Conservation (phyloP, 2,797 vertebrate genomes). For the Alcedo quadribrachys region DNA sequence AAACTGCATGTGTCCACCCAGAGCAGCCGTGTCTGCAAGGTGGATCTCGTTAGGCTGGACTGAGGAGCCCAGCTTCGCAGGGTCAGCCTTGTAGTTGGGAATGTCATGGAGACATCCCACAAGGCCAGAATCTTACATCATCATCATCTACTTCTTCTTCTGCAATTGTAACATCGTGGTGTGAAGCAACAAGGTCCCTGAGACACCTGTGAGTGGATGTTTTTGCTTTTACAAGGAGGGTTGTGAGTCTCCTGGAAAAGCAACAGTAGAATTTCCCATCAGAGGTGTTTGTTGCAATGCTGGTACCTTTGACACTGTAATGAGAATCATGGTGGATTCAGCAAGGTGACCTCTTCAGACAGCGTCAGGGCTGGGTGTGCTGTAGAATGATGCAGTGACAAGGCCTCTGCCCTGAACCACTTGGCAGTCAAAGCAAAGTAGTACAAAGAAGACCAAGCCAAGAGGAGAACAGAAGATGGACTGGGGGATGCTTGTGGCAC, state of each 20-base stretch:
- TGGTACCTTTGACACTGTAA: background rate
- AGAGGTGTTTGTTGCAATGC: constrained; percentile 4
- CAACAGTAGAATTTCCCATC: constrained; percentile 42
- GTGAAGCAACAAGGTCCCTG: constrained; percentile 35
- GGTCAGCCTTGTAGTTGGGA: background rate
- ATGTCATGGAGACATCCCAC: background rate
- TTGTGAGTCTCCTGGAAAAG: constrained; percentile 2
- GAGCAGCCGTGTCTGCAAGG: background rate
- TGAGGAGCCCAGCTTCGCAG: background rate
- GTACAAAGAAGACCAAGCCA: background rate
- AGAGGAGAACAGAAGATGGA: background rate
- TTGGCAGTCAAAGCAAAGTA: background rate
- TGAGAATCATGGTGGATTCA: background rate
- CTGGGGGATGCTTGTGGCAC: background rate
- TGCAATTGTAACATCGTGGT: background rate
- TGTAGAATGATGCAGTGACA: background rate
- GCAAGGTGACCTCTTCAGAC: background rate
- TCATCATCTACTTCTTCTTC: constrained; percentile 33
- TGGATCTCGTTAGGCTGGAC: background rate
- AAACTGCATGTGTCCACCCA: background rate
- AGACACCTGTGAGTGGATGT: constrained; percentile 14
- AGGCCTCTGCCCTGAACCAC: background rate
- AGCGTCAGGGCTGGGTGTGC: background rate
- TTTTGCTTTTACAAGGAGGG: background rate
- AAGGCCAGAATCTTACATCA: constrained; percentile 14